Evolutionary conservation across 1,140 invertebrate species (phyloP), one percentile per base, ranked within the genome.

Genomic region (Atta cephalotes): DNA sequence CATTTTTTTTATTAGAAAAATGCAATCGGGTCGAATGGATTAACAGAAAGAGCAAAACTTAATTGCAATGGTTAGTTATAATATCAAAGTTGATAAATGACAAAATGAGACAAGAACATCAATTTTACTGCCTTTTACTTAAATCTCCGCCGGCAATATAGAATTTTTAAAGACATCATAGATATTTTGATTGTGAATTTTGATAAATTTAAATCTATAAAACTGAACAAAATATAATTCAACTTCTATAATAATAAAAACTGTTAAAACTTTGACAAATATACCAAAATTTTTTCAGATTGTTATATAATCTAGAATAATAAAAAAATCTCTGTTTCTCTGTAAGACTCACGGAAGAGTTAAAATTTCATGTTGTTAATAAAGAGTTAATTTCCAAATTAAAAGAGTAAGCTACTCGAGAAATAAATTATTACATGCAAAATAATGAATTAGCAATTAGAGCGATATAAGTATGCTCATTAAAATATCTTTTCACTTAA

Each of bases 41-140:
- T 82, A 82, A 3, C 5, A 28, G 9, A 14, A 60, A 25, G 18
- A 25, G n/a, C n/a, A 66, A 49, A 58, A 65, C 28, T 80, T 80
- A 80, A 18, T 0, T 7, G 14, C 14, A 25, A 65, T 39, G 66
- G 14, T 82, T 31, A 51, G n/a, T 28, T 18, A 21, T 21, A 56
- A 53, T 31, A 80, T 9, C 0, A 39, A 49, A 81, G 28, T 81
- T 58, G 53, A 58, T 72, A 72, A 18, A 45, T 45, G n/a, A 53
- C 16, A n/a, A 53, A 68, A 53, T 6, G 12, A 3, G 18, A 72
- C 12, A 3, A 28, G 39, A 49, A 39, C 4, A 12, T 21, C 74
- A 77, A 45, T 3, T 2, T 63, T 62, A 31, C 7, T 45, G 12
- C 4, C 25, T 1, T n/a, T n/a, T 18, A 35, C 3, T 65, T 31